Base-by-base conservation (phyloP, 2,888 invertebrate species). In the Vanessa cardui region DNA sequence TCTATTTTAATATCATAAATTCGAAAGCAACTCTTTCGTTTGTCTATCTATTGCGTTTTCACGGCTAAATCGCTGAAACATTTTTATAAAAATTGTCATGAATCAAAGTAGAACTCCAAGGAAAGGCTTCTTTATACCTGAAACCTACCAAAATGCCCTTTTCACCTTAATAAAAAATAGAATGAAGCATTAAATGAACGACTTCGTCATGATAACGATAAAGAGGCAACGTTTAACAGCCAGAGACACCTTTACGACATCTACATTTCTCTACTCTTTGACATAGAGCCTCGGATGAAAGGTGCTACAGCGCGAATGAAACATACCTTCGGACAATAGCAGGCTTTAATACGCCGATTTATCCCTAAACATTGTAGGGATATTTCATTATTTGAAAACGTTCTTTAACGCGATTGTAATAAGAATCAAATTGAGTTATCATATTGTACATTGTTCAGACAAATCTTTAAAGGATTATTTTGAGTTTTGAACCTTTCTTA, bases 281-380 rank as follows among this genome's bases (percentile, higher is more conserved):
- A 50, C 63, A 15, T 47, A 7, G 67, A 72, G 72, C 66, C 56
- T 58, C 64, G 68, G 68, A 68, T 73, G 74, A 84, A 86, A 90
- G 89, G 88, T 88, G 86, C 82, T 78, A 78, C 82, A 78, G 85
- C 80, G 86, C 81, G 85, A 85, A 85, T 81, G 82, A 82, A 85
- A 85, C 87, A 84, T 88, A 89, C 89, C 89, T 89, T 85, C 72
- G 78, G 79, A 83, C 88, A 88, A 89, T 85, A 74, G 83, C 77
- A 78, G 77, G 83, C 80, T 88, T 89, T 87, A 87, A 86, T 88
- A 87, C 84, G 79, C 79, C 82, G 83, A 83, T 83, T 85, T 85
- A 84, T 82, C 83, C 84, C 81, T 80, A 83, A 79, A 76, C 77
- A 71, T 62, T 63, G 69, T 68, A 61, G 77, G 20, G 33, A 60